Percentiles rank a stretch among this genome's conserved stretches.
These are phyloP conservation scores for Propithecus deckenii DNA, from an alignment of 2,797 vertebrate species.

Conservation along the genomic window DNA sequence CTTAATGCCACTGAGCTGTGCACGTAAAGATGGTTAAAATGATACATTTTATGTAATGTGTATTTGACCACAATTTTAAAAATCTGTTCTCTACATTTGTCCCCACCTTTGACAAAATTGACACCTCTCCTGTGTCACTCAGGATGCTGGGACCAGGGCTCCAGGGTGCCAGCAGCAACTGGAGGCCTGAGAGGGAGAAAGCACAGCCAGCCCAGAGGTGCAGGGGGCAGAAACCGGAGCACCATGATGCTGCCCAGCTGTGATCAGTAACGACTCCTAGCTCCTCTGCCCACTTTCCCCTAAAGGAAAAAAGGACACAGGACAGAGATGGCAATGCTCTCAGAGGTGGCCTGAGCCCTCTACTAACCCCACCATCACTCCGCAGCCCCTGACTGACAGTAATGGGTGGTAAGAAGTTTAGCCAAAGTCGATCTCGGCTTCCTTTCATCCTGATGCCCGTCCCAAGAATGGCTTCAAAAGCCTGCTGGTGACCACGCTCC, in stretches of 20 bases:
- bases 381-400: background rate
- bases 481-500: background rate
- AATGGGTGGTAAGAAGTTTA: background rate
- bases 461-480: background rate
- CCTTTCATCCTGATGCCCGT: background rate
- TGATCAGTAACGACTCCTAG: background rate
- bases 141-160: background rate
- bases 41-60: background rate
- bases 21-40: background rate
- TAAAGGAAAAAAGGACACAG: background rate
- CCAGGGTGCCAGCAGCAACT: background rate
- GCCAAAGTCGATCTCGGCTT: background rate
- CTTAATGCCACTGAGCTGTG: background rate
- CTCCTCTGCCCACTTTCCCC: background rate
- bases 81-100: background rate
- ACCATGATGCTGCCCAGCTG: rapidly evolving
- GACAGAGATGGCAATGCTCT: background rate
- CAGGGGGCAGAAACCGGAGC: background rate
- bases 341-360: background rate
- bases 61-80: background rate
- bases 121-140: background rate
- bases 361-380: background rate
- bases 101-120: background rate
- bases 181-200: background rate
- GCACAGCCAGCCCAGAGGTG: background rate